Conservation (phyloP, 2,888 invertebrate species). For the Odontocerum albicorne region DNA sequence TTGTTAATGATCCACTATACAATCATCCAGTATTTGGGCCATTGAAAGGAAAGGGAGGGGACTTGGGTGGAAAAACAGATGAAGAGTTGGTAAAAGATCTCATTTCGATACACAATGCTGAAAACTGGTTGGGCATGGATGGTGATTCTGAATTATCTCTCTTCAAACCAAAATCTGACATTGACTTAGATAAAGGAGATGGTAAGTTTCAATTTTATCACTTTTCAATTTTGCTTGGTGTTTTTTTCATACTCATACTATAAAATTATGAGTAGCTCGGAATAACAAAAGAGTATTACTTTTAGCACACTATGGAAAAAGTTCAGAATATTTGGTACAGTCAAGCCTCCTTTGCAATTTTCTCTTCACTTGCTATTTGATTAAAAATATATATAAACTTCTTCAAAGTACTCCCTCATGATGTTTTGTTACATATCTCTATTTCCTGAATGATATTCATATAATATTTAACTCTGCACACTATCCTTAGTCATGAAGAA, state of each 20-base stretch:
- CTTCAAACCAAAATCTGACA: slow-evolving; percentile 68
- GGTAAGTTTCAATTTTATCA: slow-evolving; percentile 2
- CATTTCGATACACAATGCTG: slow-evolving; percentile 90
- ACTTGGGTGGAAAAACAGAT: slow-evolving; percentile 85
- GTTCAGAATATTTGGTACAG: too few relatives aligned
- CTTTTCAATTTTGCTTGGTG: too few relatives aligned
- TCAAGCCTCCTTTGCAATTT: too few relatives aligned
- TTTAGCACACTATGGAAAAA: too few relatives aligned
- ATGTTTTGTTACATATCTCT: too few relatives aligned
- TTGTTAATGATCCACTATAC: slow-evolving; percentile 96
- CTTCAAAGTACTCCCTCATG: too few relatives aligned
- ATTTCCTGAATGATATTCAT: too few relatives aligned
- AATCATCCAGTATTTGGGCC: slow-evolving; percentile 96
- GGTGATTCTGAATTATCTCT: slow-evolving; percentile 82
- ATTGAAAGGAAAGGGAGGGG: slow-evolving; percentile 84
- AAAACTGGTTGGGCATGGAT: slow-evolving; percentile 92
- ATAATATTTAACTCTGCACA: too few relatives aligned
- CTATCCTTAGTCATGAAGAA: too few relatives aligned
- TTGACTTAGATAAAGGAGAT: slow-evolving; percentile 62
- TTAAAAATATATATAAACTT: too few relatives aligned
- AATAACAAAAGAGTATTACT: too few relatives aligned
- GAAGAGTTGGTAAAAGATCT: slow-evolving; percentile 87
- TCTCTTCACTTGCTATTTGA: too few relatives aligned
- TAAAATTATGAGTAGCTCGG: neutral
- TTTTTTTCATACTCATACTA: neutral